phyloP scores from a whole-genome alignment of 2,797 vertebrate genomes.

The Myotis findleyi region DNA sequence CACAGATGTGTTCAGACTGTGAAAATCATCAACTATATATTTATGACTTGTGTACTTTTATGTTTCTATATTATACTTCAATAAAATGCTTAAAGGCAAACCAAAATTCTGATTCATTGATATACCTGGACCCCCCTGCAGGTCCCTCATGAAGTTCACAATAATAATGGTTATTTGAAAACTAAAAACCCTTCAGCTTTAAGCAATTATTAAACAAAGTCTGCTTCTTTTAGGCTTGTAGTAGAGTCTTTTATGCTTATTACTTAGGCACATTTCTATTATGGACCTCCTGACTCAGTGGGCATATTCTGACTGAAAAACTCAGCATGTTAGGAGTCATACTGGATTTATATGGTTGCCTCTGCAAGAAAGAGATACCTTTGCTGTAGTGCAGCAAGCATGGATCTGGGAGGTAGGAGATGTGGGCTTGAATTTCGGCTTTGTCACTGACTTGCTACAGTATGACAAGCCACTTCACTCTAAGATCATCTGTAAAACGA shows the following conservation, averaged over 20 bases:
- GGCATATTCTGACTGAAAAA: background rate
- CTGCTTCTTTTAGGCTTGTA: background rate
- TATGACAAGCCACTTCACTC: background rate
- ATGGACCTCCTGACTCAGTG: background rate
- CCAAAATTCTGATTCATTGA: background rate
- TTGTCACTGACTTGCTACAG: background rate
- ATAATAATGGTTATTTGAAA: background rate
- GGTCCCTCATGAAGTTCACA: background rate
- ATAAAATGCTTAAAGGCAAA: constrained; percentile 11
- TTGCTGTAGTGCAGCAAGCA: background rate
- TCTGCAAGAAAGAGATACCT: background rate
- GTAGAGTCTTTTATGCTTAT: background rate
- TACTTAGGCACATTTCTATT: background rate
- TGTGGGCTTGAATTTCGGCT: constrained; percentile 41
- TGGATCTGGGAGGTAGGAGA: background rate
- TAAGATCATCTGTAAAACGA: background rate
- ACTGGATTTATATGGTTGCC: background rate
- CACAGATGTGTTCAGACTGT: background rate
- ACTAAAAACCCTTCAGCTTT: background rate
- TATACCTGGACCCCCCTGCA: background rate
- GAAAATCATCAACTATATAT: background rate
- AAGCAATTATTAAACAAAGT: constrained; percentile 14
- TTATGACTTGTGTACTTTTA: background rate
- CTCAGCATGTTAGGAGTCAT: background rate
- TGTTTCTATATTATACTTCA: background rate